Evolutionary conservation across 2,113 vertebrate species (phyloP).

Genomic region (Cyphomyrus plagiostoma): DNA sequence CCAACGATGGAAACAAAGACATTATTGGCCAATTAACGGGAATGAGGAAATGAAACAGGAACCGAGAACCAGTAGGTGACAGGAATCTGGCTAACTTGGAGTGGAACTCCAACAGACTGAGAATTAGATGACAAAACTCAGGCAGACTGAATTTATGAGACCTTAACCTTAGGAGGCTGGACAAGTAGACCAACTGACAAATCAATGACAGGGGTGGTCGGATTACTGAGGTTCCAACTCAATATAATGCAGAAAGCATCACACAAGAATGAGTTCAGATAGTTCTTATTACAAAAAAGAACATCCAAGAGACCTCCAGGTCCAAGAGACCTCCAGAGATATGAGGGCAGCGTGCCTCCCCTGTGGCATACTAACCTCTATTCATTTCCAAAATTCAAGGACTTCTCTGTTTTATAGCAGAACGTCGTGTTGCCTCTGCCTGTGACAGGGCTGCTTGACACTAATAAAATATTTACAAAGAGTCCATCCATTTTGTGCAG

Average conservation of each 20-base stretch:
- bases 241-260: background rate
- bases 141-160: background rate
- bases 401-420: background rate
- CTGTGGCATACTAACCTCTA: background rate
- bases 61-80: background rate
- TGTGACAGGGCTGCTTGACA: background rate
- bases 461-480: background rate
- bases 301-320: too few relatives aligned
- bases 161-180: background rate
- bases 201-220: background rate
- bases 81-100: background rate
- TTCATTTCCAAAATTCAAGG: background rate
- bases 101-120: background rate
- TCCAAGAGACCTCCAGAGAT: background rate
- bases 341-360: background rate
- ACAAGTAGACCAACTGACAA: background rate
- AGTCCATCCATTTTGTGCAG: background rate
- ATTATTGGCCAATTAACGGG: background rate
- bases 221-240: background rate
- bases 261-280: background rate
- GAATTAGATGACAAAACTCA: background rate
- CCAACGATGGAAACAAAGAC: background rate
- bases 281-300: background rate
- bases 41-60: background rate
- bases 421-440: background rate